Percentiles rank a stretch among this genome's conserved stretches.
Evolutionary conservation across 2,888 invertebrate species (phyloP).

Genomic region (Andrena chrysosceles): DNA sequence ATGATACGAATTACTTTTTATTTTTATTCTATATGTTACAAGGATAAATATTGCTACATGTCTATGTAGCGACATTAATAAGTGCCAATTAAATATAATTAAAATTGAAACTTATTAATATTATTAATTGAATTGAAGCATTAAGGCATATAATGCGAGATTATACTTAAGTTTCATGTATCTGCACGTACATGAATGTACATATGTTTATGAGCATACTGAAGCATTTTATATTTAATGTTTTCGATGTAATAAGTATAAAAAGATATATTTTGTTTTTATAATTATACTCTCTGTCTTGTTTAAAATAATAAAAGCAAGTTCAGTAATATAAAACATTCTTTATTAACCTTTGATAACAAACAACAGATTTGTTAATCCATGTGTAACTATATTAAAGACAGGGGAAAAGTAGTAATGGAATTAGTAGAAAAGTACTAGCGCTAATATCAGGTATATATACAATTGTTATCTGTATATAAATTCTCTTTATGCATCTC

Average conservation of each 20-base stretch:
- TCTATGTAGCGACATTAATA: background rate
- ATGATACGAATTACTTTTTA: background rate
- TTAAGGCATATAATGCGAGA: background rate
- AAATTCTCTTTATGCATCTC: background rate
- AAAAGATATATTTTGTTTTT: slow-evolving; percentile 22
- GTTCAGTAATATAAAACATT: slow-evolving; percentile 24
- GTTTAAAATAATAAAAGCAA: slow-evolving; percentile 40
- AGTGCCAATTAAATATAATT: slow-evolving; percentile 5
- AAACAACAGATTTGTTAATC: slow-evolving; percentile 19
- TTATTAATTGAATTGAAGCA: background rate
- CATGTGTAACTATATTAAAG: background rate
- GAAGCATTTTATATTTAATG: slow-evolving; percentile 38
- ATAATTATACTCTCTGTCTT: slow-evolving; percentile 16
- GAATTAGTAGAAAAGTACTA: slow-evolving; percentile 1
- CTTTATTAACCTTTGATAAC: slow-evolving; percentile 42
- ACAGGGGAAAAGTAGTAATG: background rate
- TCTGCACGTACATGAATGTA: slow-evolving; percentile 25
- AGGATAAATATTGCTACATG: background rate
- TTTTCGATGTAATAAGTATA: slow-evolving; percentile 36
- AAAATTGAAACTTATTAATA: background rate
- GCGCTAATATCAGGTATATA: background rate
- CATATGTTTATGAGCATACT: slow-evolving; percentile 35
- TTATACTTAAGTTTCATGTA: slow-evolving; percentile 32
- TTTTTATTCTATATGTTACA: background rate
- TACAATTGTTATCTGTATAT: background rate